Conservation (phyloP, 2,113 vertebrate genomes). For the Oenanthe oenanthe region DNA sequence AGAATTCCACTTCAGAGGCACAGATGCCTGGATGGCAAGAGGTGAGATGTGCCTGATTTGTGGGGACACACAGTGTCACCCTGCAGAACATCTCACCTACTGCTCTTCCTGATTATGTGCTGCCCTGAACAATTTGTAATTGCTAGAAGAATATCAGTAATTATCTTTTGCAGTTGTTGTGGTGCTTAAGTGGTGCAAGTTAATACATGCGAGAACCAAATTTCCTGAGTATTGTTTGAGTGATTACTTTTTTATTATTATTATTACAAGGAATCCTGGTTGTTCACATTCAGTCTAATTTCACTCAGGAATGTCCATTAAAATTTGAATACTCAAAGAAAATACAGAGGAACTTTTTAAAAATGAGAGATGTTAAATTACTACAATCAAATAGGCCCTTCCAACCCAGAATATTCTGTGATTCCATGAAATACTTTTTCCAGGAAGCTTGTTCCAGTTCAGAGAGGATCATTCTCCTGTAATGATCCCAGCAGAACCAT, state of each 20-base stretch:
- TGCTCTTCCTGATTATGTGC: background rate
- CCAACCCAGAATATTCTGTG: background rate
- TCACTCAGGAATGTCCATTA: background rate
- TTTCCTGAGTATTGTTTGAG: background rate
- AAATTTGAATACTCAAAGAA: background rate
- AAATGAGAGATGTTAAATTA: background rate
- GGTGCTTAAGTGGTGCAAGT: background rate
- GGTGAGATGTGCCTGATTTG: rapidly evolving
- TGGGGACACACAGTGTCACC: background rate
- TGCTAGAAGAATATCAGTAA: background rate
- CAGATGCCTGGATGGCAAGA: rapidly evolving
- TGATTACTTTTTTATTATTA: background rate
- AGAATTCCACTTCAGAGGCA: background rate
- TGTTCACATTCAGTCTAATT: background rate
- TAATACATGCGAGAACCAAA: background rate
- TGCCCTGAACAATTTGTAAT: background rate
- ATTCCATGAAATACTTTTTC: background rate
- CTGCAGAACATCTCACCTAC: background rate
- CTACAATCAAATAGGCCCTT: background rate
- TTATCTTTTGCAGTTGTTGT: background rate
- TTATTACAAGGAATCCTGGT: background rate
- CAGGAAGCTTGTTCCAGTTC: background rate
- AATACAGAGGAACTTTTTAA: background rate
- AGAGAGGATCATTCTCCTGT: background rate
- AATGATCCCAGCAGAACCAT: background rate